Base-by-base conservation (phyloP, 35 echinoderm and acorn worm species). In the Amphiura filiformis region DNA sequence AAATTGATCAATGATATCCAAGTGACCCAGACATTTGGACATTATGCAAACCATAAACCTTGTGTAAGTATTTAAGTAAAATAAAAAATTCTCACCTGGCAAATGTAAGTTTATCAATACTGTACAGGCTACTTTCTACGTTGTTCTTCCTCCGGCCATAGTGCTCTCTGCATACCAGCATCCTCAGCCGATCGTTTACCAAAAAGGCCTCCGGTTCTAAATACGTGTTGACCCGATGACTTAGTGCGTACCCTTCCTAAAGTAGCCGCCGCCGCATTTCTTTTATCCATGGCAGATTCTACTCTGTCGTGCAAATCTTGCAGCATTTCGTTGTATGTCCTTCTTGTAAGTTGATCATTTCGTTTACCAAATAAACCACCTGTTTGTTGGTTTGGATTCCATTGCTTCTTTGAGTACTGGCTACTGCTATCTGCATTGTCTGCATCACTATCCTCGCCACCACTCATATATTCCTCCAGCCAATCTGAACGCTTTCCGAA, bases 161-260 rank as follows among this genome's bases (percentile, higher is more conserved):
- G 61, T 70, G 61, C 61, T 70, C 28, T 11, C 32, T 47, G 23
- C 32, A 85, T 75, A 0, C 65, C 5, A 28, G 34, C 1, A 34
- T 85, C 52, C 9, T 85, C 83, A 3, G 44, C 56, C 0, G 83
- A 85, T 56, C 83, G 31, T 70, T 85, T 85, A 20, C 83, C 83
- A 75, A 85, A 85, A 61, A 85, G 56, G 22, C 83, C 83, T 18
- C 83, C 83, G 31, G 47, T 65, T 61, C 64, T 56, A 34, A 85
- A 85, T 0, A 85, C 83, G 56, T 85, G 83, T 14, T 56, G 83
- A 26, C 56, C 83, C 7, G 47, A 56, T 85, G 34, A 30, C 2
- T 49, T 64, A 18, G 47, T 49, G 30, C 82, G 52, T 57, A 61
- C 49, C 35, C 57, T 56, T 1, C 44, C 83, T 11, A 85, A 35